Evolutionary conservation across 2,113 vertebrate genomes (phyloP).

Genomic region (Deroptyus accipitrinus): DNA sequence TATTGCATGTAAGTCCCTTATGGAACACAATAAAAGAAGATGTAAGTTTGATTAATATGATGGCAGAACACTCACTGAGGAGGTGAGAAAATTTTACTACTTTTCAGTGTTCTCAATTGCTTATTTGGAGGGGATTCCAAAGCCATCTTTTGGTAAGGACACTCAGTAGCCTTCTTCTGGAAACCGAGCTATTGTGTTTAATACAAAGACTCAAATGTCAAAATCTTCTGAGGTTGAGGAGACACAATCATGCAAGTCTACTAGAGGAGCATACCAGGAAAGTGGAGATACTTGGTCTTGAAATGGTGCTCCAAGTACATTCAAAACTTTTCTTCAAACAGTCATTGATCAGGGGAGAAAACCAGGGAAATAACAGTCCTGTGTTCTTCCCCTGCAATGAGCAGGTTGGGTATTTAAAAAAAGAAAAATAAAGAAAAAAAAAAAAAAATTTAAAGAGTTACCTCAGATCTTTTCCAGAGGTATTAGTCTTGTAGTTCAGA

Average conservation of each 20-base stretch:
- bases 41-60: not conserved
- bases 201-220: not conserved
- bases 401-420: not conserved
- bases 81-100: not conserved
- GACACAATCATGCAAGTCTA: not conserved
- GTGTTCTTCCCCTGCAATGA: not conserved
- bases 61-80: not conserved
- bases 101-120: not conserved
- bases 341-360: fast-evolving
- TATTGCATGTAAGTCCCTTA: not conserved
- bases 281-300: not conserved
- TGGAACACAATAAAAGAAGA: not conserved
- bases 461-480: not conserved
- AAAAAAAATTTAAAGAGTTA: not conserved
- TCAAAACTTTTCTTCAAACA: not conserved
- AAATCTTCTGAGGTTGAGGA: not conserved
- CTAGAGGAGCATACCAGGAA: not conserved
- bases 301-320: not conserved
- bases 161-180: not conserved
- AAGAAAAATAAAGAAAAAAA: fast-evolving
- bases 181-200: not conserved
- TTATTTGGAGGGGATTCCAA: not conserved
- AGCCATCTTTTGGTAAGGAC: not conserved
- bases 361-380: not conserved
- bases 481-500: not conserved